phyloP scores from a whole-genome alignment of 2,797 vertebrate species.

The Pachyuromys duprasi region DNA sequence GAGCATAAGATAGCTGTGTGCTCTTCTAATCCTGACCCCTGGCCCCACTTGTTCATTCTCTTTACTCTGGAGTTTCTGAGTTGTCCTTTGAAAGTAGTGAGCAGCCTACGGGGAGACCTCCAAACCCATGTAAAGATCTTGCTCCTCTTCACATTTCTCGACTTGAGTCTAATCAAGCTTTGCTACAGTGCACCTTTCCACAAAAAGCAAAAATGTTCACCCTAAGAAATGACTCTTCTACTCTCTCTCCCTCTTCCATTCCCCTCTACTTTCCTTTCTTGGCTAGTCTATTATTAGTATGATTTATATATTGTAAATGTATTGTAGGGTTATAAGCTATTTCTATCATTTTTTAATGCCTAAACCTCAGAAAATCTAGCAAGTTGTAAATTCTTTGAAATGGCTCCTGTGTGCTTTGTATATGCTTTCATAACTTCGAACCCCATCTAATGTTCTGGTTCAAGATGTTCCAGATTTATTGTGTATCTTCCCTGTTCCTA shows the following conservation, averaged over 20 bases:
- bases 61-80: not conserved
- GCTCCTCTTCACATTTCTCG: not conserved
- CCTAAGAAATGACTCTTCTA: not conserved
- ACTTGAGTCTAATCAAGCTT: not conserved
- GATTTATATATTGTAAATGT: not conserved
- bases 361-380: not conserved
- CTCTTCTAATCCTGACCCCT: not conserved
- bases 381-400: not conserved
- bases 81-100: not conserved
- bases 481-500: not conserved
- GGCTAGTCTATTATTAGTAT: not conserved
- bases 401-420: not conserved
- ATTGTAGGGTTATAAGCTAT: not conserved
- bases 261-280: not conserved
- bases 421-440: not conserved
- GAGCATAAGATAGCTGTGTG: not conserved
- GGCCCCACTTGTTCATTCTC: not conserved
- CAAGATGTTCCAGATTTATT: not conserved
- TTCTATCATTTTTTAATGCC: not conserved
- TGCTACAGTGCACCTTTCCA: not conserved
- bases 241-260: not conserved
- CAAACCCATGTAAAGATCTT: not conserved
- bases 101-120: not conserved
- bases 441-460: not conserved
- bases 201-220: not conserved